Percentiles rank a stretch among this genome's conserved stretches.
Evolutionary conservation across 2,888 invertebrate genomes (phyloP).

Genomic region (Tenthredo distinguenda): DNA sequence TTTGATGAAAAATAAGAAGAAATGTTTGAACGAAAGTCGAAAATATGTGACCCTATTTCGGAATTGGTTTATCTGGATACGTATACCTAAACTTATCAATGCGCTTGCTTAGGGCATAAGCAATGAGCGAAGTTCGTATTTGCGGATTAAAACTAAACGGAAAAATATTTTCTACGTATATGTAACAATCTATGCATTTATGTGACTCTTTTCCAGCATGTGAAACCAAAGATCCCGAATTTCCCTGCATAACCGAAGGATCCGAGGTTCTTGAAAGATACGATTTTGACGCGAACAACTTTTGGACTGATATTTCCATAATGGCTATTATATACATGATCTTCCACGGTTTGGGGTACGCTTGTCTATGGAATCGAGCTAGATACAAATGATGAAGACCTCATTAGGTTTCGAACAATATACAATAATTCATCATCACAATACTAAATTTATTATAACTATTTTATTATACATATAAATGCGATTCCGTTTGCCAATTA

Average conservation of each 20-base stretch:
- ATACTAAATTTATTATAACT: background rate
- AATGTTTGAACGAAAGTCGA: background rate
- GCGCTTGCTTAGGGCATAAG: background rate
- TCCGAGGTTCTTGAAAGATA: constrained; percentile 86
- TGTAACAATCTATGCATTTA: background rate
- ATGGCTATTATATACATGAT: constrained; percentile 83
- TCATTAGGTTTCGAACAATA: background rate
- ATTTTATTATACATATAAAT: background rate
- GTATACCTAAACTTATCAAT: background rate
- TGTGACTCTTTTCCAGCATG: constrained; percentile 80
- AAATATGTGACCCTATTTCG: background rate
- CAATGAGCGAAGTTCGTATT: background rate
- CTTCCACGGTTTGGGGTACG: constrained; percentile 86
- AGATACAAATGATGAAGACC: constrained; percentile 54
- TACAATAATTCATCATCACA: background rate
- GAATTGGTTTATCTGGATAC: background rate
- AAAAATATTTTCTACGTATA: background rate
- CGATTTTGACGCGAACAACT: constrained; percentile 84
- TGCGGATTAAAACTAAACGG: background rate
- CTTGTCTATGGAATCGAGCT: constrained; percentile 83
- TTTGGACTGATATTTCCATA: constrained; percentile 84
- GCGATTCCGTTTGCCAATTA: background rate
- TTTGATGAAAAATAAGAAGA: background rate
- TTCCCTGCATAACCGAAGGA: constrained; percentile 88
- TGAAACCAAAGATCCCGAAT: constrained; percentile 80